Evolutionary conservation across 92 coral and sea anemone species (phyloP).

Genomic region (Actinostola sp.): DNA sequence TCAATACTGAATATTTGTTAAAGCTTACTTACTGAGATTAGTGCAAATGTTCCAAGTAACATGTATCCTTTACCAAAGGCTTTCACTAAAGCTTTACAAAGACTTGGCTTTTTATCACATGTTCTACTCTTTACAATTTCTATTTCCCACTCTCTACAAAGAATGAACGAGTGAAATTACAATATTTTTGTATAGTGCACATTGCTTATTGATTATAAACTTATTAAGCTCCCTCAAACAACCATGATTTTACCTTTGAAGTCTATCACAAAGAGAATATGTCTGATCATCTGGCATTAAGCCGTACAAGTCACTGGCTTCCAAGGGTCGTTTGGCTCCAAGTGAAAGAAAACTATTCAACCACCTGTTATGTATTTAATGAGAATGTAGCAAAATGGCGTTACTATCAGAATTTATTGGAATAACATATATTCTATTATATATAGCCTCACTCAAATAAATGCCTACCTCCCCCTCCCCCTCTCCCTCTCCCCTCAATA

Average conservation of each 20-base stretch:
- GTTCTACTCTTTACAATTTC: conserved; percentile 40
- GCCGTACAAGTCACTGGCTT: conserved; percentile 70
- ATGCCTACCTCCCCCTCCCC: too few species aligned
- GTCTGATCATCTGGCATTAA: conserved; percentile 58
- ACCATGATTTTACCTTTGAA: conserved; percentile 39
- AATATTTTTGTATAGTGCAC: too few species aligned
- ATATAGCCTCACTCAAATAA: too few species aligned
- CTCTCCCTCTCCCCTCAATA: too few species aligned
- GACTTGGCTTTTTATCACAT: conserved; percentile 51
- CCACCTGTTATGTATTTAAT: too few species aligned
- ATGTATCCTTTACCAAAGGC: conserved; percentile 75
- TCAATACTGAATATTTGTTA: background rate
- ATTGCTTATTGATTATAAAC: too few species aligned
- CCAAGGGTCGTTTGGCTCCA: conserved; percentile 71
- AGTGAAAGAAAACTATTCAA: conserved; percentile 63
- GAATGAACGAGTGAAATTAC: background rate
- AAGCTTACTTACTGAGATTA: conserved; percentile 51
- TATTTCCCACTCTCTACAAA: conserved; percentile 71
- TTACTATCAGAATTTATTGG: too few species aligned
- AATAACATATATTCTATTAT: background rate
- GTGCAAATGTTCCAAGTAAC: conserved; percentile 54
- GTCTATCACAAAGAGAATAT: conserved; percentile 50
- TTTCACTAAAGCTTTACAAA: conserved; percentile 51
- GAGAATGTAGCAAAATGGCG: too few species aligned
- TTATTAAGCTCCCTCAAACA: too few species aligned